These are phyloP conservation scores for Eumaeus atala DNA, from an alignment of 1,140 invertebrate genomes.

Conservation along the genomic window DNA sequence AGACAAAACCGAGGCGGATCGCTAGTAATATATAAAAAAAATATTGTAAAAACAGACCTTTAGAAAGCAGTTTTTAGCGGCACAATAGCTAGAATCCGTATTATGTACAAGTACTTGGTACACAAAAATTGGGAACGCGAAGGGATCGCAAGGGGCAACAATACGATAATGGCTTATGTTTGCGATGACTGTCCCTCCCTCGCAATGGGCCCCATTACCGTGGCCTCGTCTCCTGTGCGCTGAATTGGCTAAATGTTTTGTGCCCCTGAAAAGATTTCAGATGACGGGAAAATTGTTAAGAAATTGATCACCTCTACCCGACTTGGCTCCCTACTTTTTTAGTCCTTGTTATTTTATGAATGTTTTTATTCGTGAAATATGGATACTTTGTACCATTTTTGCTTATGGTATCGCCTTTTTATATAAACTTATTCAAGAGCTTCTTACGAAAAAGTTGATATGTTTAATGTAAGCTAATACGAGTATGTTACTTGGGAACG, in stretches of 20 bases:
- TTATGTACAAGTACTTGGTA: slow-evolving; percentile 6
- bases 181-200: slow-evolving; percentile 57
- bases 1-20: too few relatives aligned
- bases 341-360: too few relatives aligned
- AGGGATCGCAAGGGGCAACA: slow-evolving; percentile 46
- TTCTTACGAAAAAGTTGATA: too few relatives aligned
- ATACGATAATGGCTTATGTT: slow-evolving; percentile 68
- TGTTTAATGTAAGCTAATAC: too few relatives aligned
- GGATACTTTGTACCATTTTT: too few relatives aligned
- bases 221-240: slow-evolving; percentile 46
- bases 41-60: background rate
- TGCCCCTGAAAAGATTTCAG: slow-evolving; percentile 64
- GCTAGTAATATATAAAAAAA: background rate
- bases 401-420: too few relatives aligned
- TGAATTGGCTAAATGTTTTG: slow-evolving; percentile 72
- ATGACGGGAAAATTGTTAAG: slow-evolving; percentile 68
- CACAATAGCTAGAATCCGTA: slow-evolving; percentile 5
- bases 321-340: slow-evolving; percentile 50
- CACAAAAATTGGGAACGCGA: slow-evolving; percentile 19
- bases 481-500: too few relatives aligned
- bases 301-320: slow-evolving; percentile 68
- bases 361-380: too few relatives aligned
- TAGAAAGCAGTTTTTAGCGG: background rate
- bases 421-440: too few relatives aligned
- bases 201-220: slow-evolving; percentile 63